Conservation (phyloP, 2,888 invertebrate genomes). For the Mamestra brassicae region DNA sequence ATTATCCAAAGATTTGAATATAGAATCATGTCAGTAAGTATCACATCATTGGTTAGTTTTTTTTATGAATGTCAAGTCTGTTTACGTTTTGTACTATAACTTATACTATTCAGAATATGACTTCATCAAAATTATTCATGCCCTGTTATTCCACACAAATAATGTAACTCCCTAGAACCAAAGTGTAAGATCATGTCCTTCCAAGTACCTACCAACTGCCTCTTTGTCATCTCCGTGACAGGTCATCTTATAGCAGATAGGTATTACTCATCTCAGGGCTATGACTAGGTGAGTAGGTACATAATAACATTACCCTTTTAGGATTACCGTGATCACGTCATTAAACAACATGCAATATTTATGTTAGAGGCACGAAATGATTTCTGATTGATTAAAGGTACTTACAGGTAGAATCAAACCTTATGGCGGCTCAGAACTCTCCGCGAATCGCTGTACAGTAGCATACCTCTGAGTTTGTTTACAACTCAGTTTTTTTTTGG, state of each 20-base stretch:
- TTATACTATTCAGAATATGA: slow-evolving; percentile 1
- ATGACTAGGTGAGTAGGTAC: slow-evolving; percentile 19
- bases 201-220: not conserved
- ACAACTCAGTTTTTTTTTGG: too few species aligned
- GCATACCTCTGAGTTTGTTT: too few species aligned
- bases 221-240: slow-evolving; percentile 26
- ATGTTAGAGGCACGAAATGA: slow-evolving; percentile 39
- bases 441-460: too few species aligned
- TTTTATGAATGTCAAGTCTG: too few species aligned
- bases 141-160: not conserved
- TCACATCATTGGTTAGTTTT: too few species aligned
- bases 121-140: slow-evolving; percentile 15
- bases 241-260: slow-evolving; percentile 21
- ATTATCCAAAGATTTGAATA: too few species aligned
- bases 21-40: too few species aligned
- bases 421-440: too few species aligned
- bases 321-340: not conserved
- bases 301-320: not conserved
- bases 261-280: slow-evolving; percentile 36
- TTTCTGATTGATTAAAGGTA: not conserved
- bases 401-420: not conserved
- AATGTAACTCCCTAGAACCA: not conserved
- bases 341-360: slow-evolving; percentile 19
- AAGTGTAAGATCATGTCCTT: slow-evolving; percentile 15
- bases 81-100: too few species aligned